These are phyloP conservation scores for Halocaridina rubra DNA, from an alignment of 2,888 invertebrate species.

Conservation along the genomic window DNA sequence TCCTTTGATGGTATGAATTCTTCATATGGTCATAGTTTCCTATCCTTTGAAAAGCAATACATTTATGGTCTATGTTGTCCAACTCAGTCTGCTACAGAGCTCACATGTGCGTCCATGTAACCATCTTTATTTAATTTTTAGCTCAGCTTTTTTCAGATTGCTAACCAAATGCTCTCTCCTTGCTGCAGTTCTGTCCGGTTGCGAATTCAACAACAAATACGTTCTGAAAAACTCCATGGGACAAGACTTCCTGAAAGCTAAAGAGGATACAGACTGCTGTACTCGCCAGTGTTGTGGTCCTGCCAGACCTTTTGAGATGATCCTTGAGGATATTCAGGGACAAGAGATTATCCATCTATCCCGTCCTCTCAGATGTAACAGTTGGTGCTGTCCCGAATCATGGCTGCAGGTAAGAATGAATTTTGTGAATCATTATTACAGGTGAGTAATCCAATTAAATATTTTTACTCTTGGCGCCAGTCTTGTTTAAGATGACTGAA, in stretches of 20 bases:
- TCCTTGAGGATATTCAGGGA: conserved; percentile 68
- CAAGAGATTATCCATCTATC: conserved; percentile 69
- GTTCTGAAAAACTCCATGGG: conserved; percentile 66
- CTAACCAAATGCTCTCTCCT: neutral
- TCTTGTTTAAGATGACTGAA: too few relatives aligned
- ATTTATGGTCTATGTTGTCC: neutral
- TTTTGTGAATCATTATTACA: too few relatives aligned
- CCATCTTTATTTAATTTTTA: too few relatives aligned
- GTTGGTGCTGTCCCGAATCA: conserved; percentile 69
- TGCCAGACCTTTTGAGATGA: conserved; percentile 69
- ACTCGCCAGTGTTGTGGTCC: conserved; percentile 69
- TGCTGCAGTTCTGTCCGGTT: conserved; percentile 68
- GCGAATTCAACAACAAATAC: conserved; percentile 70
- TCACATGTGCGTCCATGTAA: too few relatives aligned
- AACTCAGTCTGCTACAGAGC: too few relatives aligned
- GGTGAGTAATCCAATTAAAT: too few relatives aligned
- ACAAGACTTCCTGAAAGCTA: conserved; percentile 64
- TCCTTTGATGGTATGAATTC: conserved; percentile 54
- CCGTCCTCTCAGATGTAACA: conserved; percentile 68
- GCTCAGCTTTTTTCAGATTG: too few relatives aligned
- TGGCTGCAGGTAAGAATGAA: conserved; percentile 68
- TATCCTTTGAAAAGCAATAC: neutral
- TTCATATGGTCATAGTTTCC: neutral
- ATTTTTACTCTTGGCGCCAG: too few relatives aligned
- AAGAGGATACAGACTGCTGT: conserved; percentile 69